These are phyloP conservation scores for Acheta domesticus DNA, from an alignment of 2,888 invertebrate genomes.

Conservation along the genomic window DNA sequence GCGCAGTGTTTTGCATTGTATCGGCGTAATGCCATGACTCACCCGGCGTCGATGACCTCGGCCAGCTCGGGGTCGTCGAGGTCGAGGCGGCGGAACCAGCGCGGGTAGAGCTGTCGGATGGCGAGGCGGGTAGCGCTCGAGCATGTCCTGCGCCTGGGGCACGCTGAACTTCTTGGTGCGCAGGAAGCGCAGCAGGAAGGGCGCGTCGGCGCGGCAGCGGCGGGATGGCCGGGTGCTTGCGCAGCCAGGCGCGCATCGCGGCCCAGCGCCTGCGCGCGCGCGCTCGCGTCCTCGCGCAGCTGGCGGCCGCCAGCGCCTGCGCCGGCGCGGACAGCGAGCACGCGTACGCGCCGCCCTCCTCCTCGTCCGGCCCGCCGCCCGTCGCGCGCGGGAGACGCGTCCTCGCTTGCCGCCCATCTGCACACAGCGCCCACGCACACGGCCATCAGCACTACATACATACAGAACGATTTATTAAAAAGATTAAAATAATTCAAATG, in stretches of 20 bases:
- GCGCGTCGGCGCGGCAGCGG: slow-evolving; percentile 68
- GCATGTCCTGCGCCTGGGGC: slow-evolving; percentile 45
- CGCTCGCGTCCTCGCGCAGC: slow-evolving; percentile 73
- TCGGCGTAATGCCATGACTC: slow-evolving; percentile 32
- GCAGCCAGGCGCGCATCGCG: slow-evolving; percentile 79
- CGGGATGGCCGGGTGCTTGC: slow-evolving; percentile 78
- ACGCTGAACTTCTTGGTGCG: slow-evolving; percentile 46
- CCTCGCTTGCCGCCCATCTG: background rate
- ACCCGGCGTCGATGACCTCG: slow-evolving; percentile 75
- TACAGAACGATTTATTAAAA: too few relatives aligned
- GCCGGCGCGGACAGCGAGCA: slow-evolving; percentile 55
- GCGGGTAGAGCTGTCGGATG: slow-evolving; percentile 77
- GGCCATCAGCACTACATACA: too few relatives aligned
- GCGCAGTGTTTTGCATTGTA: too few relatives aligned
- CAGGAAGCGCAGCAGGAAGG: slow-evolving; percentile 60
- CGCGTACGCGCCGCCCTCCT: slow-evolving; percentile 20
- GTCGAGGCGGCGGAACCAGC: slow-evolving; percentile 81
- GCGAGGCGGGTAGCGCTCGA: slow-evolving; percentile 84
- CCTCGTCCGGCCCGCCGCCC: background rate
- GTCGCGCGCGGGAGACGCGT: background rate
- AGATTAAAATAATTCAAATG: too few relatives aligned
- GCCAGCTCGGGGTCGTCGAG: slow-evolving; percentile 73
- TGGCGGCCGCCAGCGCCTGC: slow-evolving; percentile 63
- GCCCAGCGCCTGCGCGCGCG: slow-evolving; percentile 69
- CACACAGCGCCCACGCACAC: too few relatives aligned